Conservation (phyloP, 1,140 invertebrate genomes). For the Aphaenogaster rudis region DNA sequence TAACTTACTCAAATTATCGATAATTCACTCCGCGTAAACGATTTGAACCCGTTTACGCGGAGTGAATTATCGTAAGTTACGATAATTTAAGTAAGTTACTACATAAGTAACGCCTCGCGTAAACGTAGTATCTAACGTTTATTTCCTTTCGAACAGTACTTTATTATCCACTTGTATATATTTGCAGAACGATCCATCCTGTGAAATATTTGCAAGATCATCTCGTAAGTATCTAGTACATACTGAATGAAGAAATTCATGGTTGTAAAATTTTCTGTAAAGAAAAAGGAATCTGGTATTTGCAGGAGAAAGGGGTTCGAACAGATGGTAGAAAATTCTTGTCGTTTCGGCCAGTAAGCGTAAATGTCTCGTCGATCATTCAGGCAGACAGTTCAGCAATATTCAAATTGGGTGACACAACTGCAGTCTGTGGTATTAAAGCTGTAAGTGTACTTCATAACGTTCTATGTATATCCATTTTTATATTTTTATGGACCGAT, state of each 20-base stretch:
- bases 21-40: too few species aligned
- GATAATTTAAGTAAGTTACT: too few species aligned
- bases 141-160: neutral
- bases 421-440: conserved; percentile 93
- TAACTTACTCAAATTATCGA: too few species aligned
- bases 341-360: conserved; percentile 88
- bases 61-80: too few species aligned
- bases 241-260: conserved; percentile 3
- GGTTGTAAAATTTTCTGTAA: conserved; percentile 23
- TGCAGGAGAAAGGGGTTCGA: conserved; percentile 87
- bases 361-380: conserved; percentile 89
- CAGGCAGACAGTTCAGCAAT: conserved; percentile 92
- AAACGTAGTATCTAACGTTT: neutral
- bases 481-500: neutral
- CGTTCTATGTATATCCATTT: neutral
- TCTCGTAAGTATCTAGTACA: conserved; percentile 83
- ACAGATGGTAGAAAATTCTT: conserved; percentile 90
- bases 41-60: too few species aligned
- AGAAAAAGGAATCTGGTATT: conserved; percentile 60
- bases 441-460: conserved; percentile 87
- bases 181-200: conserved; percentile 89
- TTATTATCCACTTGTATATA: conserved; percentile 20
- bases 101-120: too few species aligned
- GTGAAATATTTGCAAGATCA: conserved; percentile 89
- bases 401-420: conserved; percentile 91